A percentile compares a stretch with the other conserved stretches of the same genome.
Conservation (phyloP, 2,113 vertebrate species). For the Halichoerus grypus region DNA sequence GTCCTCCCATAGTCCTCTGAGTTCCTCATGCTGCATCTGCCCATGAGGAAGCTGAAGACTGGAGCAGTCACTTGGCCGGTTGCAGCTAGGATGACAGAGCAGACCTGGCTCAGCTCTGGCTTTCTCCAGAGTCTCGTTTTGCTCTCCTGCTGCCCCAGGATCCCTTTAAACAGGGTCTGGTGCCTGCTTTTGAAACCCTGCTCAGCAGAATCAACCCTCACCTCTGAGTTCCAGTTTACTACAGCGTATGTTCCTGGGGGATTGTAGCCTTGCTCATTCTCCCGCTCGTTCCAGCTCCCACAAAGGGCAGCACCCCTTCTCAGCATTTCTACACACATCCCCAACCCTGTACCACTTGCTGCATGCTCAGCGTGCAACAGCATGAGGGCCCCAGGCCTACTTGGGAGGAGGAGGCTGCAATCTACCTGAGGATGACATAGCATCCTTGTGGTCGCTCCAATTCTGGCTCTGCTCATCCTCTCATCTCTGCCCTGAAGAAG, state of each 20-base stretch:
- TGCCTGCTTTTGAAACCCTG: background rate
- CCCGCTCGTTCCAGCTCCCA: background rate
- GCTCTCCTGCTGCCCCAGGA: background rate
- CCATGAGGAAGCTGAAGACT: background rate
- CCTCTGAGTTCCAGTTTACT: background rate
- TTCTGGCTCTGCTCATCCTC: background rate
- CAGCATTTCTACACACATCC: background rate
- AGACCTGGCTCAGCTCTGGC: background rate
- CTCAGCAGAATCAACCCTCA: background rate
- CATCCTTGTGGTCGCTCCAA: background rate
- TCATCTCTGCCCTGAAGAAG: background rate
- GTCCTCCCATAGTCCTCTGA: background rate
- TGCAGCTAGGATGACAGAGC: background rate
- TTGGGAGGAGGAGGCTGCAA: rapidly evolving
- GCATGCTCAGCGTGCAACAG: rapidly evolving
- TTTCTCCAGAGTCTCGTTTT: background rate
- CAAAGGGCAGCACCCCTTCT: background rate
- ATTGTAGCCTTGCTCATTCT: too few species aligned
- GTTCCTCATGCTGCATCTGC: background rate
- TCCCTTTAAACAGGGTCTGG: background rate
- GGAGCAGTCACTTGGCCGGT: background rate
- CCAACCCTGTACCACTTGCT: background rate
- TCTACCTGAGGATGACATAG: background rate
- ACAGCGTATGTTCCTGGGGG: background rate
- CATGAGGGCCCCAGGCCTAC: background rate